Percentiles rank a stretch among this genome's conserved stretches.
Evolutionary conservation across 2,888 invertebrate species (phyloP).

Genomic region (Tanypteryx hageni): DNA sequence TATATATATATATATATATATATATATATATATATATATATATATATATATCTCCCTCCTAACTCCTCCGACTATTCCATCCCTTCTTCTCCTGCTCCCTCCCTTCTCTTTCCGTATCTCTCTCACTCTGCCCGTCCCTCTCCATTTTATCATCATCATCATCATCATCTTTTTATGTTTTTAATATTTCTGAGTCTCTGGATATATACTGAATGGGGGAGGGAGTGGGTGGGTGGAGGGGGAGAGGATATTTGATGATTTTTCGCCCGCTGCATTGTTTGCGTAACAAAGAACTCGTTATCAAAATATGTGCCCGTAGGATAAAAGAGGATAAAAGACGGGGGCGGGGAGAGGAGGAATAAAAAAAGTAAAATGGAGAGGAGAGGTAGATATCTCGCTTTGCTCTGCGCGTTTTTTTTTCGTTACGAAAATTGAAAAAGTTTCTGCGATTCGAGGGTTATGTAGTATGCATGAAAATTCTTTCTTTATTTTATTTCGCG

Average conservation of each 20-base stretch:
- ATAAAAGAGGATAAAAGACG: conserved; percentile 58
- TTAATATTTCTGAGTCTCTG: conserved; percentile 63
- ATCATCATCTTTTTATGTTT: conserved; percentile 63
- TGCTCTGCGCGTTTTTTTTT: conserved; percentile 11
- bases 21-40: background rate
- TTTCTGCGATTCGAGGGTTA: conserved; percentile 48
- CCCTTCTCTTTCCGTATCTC: background rate
- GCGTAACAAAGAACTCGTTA: conserved; percentile 62
- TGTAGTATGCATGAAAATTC: background rate
- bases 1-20: background rate
- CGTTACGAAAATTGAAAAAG: conserved; percentile 61
- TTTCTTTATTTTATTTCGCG: background rate
- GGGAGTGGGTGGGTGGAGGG: background rate
- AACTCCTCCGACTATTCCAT: background rate
- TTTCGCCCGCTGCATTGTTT: conserved; percentile 61
- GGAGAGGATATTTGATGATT: conserved; percentile 60
- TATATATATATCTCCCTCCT: background rate
- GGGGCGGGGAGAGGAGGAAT: background rate
- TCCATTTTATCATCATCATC: conserved; percentile 62
- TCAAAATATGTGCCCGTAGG: conserved; percentile 64
- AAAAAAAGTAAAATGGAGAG: background rate
- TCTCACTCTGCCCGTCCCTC: background rate
- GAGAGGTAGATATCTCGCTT: conserved; percentile 4
- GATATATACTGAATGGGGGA: conserved; percentile 18
- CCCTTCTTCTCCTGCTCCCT: no score